Percentiles rank a stretch among this genome's conserved stretches.
Conservation (phyloP, 2,113 vertebrate species). For the Phalacrocorax carbo region DNA sequence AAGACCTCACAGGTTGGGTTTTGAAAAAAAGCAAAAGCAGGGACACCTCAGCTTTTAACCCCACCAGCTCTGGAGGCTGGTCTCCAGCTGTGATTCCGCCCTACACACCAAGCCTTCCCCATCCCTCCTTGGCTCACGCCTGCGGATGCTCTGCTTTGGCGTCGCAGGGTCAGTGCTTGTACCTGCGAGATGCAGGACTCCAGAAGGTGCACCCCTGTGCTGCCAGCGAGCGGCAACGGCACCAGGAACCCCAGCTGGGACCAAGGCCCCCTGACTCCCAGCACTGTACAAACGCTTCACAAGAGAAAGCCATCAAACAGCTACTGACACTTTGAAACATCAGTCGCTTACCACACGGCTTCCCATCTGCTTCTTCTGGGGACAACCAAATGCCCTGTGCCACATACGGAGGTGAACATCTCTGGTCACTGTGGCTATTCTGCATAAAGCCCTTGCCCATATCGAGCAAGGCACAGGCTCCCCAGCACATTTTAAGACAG, state of each 20-base stretch:
- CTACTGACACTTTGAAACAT: not conserved
- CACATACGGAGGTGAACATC: fast-evolving
- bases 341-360: not conserved
- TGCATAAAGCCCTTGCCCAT: fast-evolving
- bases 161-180: fast-evolving
- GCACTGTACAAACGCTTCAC: not conserved
- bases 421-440: not conserved
- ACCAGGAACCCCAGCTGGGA: not conserved
- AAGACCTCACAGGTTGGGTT: not conserved
- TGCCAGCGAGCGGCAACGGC: not conserved
- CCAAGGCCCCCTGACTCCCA: fast-evolving
- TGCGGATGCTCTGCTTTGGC: not conserved
- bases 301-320: not conserved
- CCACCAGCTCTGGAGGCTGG: not conserved
- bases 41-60: not conserved
- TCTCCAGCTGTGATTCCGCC: not conserved
- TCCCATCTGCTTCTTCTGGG: not conserved
- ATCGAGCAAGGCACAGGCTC: fast-evolving
- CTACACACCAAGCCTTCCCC: not conserved
- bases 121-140: too few species aligned
- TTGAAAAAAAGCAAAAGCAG: not conserved
- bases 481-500: not conserved
- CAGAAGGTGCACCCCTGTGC: fast-evolving
- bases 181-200: fast-evolving
- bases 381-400: fast-evolving